phyloP scores from a whole-genome alignment of 2,113 vertebrate species.

The Rhizomys pruinosus region DNA sequence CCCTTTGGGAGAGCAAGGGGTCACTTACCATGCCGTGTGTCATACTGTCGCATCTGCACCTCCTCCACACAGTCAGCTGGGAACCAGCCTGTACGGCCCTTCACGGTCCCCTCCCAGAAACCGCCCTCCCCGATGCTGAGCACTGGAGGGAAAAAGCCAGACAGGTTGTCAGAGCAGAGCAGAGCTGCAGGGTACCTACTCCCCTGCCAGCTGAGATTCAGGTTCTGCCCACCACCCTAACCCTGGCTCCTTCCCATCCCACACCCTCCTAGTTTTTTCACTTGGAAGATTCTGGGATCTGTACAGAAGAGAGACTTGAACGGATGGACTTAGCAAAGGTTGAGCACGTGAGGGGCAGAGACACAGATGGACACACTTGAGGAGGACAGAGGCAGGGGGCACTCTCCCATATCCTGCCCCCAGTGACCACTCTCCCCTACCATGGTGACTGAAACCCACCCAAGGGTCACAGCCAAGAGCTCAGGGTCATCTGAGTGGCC shows the following conservation, averaged over 20 bases:
- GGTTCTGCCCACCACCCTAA: background rate
- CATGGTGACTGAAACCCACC: background rate
- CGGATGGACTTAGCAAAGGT: constrained; percentile 74
- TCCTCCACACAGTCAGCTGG: constrained; percentile 98
- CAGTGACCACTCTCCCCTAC: background rate
- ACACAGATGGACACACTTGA: constrained; percentile 48
- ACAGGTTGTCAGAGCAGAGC: background rate
- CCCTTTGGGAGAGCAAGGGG: background rate
- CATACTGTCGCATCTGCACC: constrained; percentile 98
- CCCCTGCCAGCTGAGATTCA: background rate
- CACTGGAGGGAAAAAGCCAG: constrained; percentile 86
- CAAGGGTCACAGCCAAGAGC: constrained; percentile 41
- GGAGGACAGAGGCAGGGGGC: constrained; percentile 28
- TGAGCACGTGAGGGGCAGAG: constrained; percentile 66
- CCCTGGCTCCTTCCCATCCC: constrained; percentile 11
- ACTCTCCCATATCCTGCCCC: background rate
- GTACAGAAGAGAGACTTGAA: constrained; percentile 29
- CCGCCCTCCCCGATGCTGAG: constrained; percentile 98
- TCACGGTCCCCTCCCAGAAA: constrained; percentile 98
- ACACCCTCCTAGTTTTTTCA: background rate
- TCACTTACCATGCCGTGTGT: constrained; percentile 93
- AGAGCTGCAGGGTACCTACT: background rate
- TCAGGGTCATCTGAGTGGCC: background rate
- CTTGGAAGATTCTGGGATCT: constrained; percentile 47
- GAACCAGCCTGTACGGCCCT: constrained; percentile 98